Percentiles rank a stretch among this genome's conserved stretches.
These are phyloP conservation scores for Lordiphosa mommai DNA, from an alignment of 1,140 invertebrate species.

Conservation along the genomic window DNA sequence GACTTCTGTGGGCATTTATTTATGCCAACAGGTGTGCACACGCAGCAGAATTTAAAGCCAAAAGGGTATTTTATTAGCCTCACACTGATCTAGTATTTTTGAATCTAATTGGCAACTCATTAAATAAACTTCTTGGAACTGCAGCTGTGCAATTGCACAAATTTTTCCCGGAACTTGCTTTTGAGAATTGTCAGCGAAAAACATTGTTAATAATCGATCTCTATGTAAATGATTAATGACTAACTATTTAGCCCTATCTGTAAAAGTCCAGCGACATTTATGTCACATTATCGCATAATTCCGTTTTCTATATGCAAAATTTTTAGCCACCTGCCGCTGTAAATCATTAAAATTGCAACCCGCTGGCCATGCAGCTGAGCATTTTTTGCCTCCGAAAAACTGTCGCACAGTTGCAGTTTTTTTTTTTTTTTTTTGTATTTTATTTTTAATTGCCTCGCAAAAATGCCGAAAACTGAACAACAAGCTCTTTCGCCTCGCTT, in stretches of 20 bases:
- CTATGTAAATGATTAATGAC: conserved; percentile 49
- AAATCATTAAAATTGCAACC: conserved; percentile 10
- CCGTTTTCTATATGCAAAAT: conserved; percentile 41
- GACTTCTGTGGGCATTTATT: not conserved
- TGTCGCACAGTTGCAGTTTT: conserved; percentile 4
- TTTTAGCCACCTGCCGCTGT: conserved; percentile 29
- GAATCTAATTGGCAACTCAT: conserved; percentile 53
- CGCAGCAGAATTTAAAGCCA: not conserved
- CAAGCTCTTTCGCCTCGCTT: conserved; percentile 3
- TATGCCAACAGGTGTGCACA: conserved; percentile 8
- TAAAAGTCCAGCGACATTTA: conserved; percentile 26
- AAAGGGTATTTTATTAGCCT: too few relatives aligned
- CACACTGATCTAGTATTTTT: conserved; percentile 36
- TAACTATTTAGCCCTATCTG: not conserved
- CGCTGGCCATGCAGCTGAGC: conserved; percentile 6
- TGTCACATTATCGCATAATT: conserved; percentile 38
- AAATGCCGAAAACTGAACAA: conserved; percentile 9
- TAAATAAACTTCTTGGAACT: conserved; percentile 55
- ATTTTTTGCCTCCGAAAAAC: not conserved
- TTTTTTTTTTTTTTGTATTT: not conserved
- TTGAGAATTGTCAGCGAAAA: conserved; percentile 45
- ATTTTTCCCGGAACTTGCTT: conserved; percentile 9
- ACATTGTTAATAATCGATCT: conserved; percentile 60
- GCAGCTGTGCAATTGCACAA: conserved; percentile 33
- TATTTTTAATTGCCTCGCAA: conserved; percentile 6